phyloP scores from a whole-genome alignment of 2,113 vertebrate species.

The Eulemur macaco region DNA sequence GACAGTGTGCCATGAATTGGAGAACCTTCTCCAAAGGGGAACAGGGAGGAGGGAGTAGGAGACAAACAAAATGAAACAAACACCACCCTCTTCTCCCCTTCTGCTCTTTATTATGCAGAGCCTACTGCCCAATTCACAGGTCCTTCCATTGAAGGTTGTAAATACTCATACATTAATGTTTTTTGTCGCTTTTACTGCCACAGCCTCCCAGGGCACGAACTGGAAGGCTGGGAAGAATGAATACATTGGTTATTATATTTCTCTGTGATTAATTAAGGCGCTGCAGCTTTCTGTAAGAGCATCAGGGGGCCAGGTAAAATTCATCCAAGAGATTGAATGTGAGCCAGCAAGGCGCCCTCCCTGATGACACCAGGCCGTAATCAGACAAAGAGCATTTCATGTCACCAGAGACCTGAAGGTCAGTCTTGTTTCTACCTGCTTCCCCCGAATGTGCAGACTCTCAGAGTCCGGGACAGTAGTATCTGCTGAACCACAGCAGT shows the following conservation, averaged over 20 bases:
- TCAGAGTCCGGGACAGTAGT: not conserved
- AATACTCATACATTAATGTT: not conserved
- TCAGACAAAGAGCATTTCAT: not conserved
- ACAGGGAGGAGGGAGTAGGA: too few relatives aligned
- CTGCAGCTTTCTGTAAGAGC: not conserved
- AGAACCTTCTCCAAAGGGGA: not conserved
- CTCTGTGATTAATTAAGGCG: not conserved
- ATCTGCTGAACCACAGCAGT: not conserved
- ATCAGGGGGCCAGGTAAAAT: not conserved
- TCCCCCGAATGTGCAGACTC: not conserved
- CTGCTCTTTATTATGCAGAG: not conserved
- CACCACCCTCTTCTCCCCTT: not conserved
- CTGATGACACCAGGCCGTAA: not conserved
- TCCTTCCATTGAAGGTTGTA: not conserved
- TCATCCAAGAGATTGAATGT: not conserved
- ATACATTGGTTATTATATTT: not conserved
- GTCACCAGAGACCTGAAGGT: not conserved
- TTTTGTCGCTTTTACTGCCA: not conserved
- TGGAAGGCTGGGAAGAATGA: not conserved
- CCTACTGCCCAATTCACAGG: not conserved
- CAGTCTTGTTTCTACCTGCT: conserved; percentile 29
- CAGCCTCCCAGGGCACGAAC: not conserved
- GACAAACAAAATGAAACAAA: not conserved
- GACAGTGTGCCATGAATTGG: not conserved
- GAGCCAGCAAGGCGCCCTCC: not conserved